Evolutionary conservation across 2,888 invertebrate species (phyloP).

Genomic region (Bugula neritina): DNA sequence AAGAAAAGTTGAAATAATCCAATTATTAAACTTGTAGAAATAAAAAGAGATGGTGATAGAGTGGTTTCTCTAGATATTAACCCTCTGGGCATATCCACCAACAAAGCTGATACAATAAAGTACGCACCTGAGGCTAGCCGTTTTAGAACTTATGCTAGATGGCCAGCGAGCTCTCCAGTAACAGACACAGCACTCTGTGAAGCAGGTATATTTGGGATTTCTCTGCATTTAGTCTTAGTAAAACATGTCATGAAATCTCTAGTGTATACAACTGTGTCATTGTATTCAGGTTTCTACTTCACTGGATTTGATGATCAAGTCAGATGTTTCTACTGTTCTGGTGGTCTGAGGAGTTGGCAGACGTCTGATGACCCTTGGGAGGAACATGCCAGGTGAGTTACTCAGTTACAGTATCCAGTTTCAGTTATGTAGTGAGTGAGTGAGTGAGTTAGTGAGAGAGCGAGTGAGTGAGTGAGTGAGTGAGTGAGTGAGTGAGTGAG

Average conservation of each 20-base stretch:
- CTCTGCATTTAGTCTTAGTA: not conserved
- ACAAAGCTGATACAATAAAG: not conserved
- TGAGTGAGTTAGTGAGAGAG: no score
- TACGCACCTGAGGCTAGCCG: not conserved
- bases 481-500: no score
- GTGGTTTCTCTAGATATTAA: no score
- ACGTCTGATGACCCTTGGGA: conserved; percentile 69
- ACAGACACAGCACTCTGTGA: not conserved
- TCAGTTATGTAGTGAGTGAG: not conserved
- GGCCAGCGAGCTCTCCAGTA: not conserved
- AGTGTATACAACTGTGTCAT: no score
- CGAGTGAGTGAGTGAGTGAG: no score
- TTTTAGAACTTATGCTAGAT: conserved; percentile 2
- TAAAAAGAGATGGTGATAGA: no score
- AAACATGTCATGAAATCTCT: not conserved
- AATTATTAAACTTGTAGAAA: no score
- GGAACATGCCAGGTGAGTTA: conserved; percentile 19
- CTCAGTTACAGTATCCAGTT: not conserved
- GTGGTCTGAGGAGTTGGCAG: conserved; percentile 85
- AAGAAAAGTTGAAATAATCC: no score
- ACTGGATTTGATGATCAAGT: conserved; percentile 72
- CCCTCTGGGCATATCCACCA: conserved; percentile 8
- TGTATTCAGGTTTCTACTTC: conserved; percentile 87
- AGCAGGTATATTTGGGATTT: not conserved
- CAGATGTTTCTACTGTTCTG: conserved; percentile 83